A percentile compares a stretch with the other conserved stretches of the same genome.
phyloP scores from a whole-genome alignment of 2,113 vertebrate genomes.

The Hippocampus abdominalis region DNA sequence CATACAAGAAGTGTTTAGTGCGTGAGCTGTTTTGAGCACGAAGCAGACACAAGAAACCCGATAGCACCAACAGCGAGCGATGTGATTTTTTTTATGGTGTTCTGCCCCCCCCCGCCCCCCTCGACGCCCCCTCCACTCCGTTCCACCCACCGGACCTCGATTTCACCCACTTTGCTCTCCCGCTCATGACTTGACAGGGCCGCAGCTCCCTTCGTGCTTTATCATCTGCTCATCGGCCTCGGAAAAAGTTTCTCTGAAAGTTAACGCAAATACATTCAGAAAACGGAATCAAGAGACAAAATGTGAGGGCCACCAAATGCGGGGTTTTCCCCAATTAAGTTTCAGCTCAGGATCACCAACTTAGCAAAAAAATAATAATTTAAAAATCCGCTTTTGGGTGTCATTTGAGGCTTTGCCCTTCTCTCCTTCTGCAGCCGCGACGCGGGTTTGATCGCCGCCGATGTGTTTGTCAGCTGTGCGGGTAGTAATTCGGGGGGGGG shows the following conservation, averaged over 20 bases:
- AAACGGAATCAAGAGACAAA: too few species aligned
- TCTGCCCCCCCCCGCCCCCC: constrained; percentile 14
- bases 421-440: constrained; percentile 64
- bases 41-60: constrained; percentile 41
- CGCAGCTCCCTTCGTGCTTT: background rate
- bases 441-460: constrained; percentile 82
- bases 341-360: too few species aligned
- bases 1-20: background rate
- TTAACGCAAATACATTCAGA: background rate
- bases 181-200: background rate
- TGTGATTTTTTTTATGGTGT: constrained; percentile 54
- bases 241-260: background rate
- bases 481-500: constrained; percentile 64
- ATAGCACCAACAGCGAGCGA: constrained; percentile 46
- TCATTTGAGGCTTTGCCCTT: background rate
- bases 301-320: too few species aligned
- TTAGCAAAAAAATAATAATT: too few species aligned
- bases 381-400: background rate
- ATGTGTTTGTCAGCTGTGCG: constrained; percentile 95
- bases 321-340: too few species aligned
- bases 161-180: constrained; percentile 15
- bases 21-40: constrained; percentile 19
- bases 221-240: background rate
- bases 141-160: background rate
- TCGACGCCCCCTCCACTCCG: constrained; percentile 12